Evolutionary conservation across 2,113 vertebrate genomes (phyloP).

Genomic region (Anolis sagrei): DNA sequence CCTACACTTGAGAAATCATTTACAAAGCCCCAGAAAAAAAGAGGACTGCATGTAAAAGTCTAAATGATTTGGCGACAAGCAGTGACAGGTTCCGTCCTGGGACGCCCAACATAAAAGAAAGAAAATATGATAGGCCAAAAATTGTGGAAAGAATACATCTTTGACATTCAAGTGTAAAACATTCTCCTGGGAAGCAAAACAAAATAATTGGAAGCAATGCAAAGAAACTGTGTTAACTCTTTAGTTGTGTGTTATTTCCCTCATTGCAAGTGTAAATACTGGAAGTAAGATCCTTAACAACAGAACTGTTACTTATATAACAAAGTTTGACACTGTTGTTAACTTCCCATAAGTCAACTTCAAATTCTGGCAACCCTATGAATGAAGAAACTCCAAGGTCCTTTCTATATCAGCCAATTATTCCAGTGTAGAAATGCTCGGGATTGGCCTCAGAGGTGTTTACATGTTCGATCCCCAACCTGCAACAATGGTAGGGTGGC

Average conservation of each 20-base stretch:
- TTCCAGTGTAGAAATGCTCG: no score
- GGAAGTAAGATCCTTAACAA: neutral
- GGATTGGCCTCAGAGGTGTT: no score
- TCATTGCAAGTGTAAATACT: conserved; percentile 4
- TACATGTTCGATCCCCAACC: no score
- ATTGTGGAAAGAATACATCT: neutral
- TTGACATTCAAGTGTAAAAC: neutral
- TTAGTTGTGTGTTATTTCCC: neutral
- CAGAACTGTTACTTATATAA: neutral
- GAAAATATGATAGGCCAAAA: accelerated
- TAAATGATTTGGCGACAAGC: accelerated
- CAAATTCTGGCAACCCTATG: no score
- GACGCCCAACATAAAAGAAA: accelerated
- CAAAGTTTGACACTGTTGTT: neutral
- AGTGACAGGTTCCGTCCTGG: neutral
- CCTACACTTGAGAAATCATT: conserved; percentile 26
- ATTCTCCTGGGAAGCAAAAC: neutral
- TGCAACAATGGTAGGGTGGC: no score
- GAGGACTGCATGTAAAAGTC: neutral
- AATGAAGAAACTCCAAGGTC: no score
- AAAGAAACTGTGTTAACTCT: neutral
- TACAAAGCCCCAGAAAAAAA: neutral
- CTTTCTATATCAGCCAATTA: no score
- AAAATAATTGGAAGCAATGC: neutral
- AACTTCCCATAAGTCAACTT: no score